A percentile compares a stretch with the other conserved stretches of the same genome.
phyloP scores from a whole-genome alignment of 2,888 invertebrate genomes.

The Eurois occulta region DNA sequence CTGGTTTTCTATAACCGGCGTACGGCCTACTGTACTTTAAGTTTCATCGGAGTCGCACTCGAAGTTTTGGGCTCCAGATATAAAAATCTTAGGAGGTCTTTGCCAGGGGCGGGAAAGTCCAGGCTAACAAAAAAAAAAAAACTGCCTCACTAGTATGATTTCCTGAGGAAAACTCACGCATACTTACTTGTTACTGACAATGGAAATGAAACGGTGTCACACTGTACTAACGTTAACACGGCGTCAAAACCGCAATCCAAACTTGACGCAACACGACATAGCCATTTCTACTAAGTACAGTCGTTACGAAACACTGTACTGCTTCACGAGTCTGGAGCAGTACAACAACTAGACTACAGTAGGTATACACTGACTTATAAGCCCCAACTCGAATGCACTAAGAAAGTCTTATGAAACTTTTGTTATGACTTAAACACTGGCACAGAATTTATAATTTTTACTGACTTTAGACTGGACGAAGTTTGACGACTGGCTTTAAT shows the following conservation, averaged over 20 bases:
- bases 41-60: background rate
- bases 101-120: too few species aligned
- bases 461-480: constrained; percentile 16
- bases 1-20: background rate
- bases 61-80: background rate
- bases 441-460: constrained; percentile 40
- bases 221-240: background rate
- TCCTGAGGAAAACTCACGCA: background rate
- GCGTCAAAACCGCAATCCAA: background rate
- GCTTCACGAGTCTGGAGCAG: constrained; percentile 16
- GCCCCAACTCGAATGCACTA: constrained; percentile 11
- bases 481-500: constrained; percentile 10
- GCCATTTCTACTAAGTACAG: background rate
- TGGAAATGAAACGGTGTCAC: too few species aligned
- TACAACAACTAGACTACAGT: constrained; percentile 8
- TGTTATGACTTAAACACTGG: constrained; percentile 18
- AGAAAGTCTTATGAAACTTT: constrained; percentile 30
- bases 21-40: background rate
- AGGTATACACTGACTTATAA: constrained; percentile 15
- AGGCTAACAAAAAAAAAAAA: background rate
- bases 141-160: background rate
- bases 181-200: too few species aligned
- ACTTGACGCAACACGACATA: background rate
- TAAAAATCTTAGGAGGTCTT: background rate
- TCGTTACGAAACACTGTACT: constrained; percentile 18